Evolutionary conservation across 1,140 invertebrate species (phyloP), one percentile per base, ranked within the genome.

Genomic region (Zaprionus camerounensis): DNA sequence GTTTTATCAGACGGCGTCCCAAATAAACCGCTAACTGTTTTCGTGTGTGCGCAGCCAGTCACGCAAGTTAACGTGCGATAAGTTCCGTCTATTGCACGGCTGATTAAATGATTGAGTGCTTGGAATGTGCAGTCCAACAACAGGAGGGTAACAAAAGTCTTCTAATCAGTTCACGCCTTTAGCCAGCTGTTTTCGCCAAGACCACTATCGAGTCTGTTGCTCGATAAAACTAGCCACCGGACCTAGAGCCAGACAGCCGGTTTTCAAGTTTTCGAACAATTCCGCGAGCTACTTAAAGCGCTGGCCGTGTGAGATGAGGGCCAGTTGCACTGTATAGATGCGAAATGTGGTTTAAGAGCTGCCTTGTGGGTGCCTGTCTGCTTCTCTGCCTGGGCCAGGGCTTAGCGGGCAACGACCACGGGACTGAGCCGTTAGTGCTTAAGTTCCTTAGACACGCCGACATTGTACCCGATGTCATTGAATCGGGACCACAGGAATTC

Each of bases 401-500:
- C 17, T 13, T n/a, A n/a, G 36, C 26, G 13, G 17, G 4, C 0
- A 36, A 1, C 13, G 17, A n/a, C 4, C 26, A n/a, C 56, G 31
- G 36, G 11, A 17, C 64, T 56, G 91, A 92, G 22, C 76, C 85
- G 13, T 80, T 86, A 31, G 79, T 91, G 0, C 78, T 79, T 15
- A 91, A 91, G 20, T 78, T 88, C 15, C 68, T 92, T 58, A 80
- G 76, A 44, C 77, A 82, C 31, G 53, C 91, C 59, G 82, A 87
- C 62, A 78, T 91, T 4, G 71, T 91, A 65, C 91, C 92, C 12
- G 92, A 93, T 80, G 68, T 92, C n/a, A 81, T 92, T 17, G 71
- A 82, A 13, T 44, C 76, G 15, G 91, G 82, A 61, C 86, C 80
- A 5, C 82, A 92, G 57, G 81, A 92, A 12, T 92, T 92, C 63